Percentiles rank a stretch among this genome's conserved stretches.
phyloP scores from a whole-genome alignment of 1,140 invertebrate species.

The Adelges cooleyi region DNA sequence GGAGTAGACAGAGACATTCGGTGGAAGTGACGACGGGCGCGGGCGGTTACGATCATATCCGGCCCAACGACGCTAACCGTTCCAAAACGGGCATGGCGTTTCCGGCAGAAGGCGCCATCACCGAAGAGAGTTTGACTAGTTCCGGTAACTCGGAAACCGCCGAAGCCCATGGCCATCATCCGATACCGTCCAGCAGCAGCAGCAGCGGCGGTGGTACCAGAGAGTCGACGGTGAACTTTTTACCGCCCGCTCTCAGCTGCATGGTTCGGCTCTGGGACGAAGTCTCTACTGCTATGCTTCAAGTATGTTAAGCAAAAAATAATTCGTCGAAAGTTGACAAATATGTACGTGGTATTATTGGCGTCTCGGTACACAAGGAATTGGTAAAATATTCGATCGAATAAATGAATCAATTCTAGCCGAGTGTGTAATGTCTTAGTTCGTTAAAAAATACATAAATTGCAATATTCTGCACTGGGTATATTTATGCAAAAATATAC shows the following conservation, averaged over 20 bases:
- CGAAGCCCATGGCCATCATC: not conserved
- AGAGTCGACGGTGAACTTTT: constrained; percentile 47
- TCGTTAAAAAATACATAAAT: no score
- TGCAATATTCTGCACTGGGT: no score
- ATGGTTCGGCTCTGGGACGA: constrained; percentile 81
- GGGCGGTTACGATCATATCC: not conserved
- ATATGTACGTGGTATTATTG: no score
- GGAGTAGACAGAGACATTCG: constrained; percentile 31
- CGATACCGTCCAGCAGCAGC: not conserved
- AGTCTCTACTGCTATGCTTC: constrained; percentile 55
- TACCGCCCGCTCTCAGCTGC: constrained; percentile 76
- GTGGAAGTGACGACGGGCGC: constrained; percentile 32
- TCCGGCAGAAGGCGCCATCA: not conserved
- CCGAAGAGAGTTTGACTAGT: constrained; percentile 19
- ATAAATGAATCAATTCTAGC: no score
- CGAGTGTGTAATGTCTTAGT: no score
- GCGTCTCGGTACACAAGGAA: no score
- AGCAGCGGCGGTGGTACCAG: not conserved
- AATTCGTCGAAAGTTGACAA: no score
- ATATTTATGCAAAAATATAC: no score
- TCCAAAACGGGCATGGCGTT: not conserved
- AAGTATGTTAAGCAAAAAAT: no score
- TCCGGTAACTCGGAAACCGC: constrained; percentile 3
- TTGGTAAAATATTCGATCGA: no score
- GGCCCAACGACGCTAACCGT: not conserved